Percentiles rank a stretch among this genome's conserved stretches.
Evolutionary conservation across 2,888 invertebrate genomes (phyloP).

Genomic region (Volucella inflata): DNA sequence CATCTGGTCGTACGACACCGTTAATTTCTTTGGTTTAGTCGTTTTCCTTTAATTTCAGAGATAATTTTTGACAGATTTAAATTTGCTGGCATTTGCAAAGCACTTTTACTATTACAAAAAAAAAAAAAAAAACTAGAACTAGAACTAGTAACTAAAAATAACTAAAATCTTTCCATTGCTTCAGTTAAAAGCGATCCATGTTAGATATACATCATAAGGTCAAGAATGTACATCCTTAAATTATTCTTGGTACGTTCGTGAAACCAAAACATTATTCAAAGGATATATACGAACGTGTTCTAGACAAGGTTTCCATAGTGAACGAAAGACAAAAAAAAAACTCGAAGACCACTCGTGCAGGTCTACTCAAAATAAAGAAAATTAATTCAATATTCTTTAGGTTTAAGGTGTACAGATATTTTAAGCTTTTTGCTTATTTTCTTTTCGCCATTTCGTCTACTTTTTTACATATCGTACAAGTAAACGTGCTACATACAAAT

Average conservation of each 20-base stretch:
- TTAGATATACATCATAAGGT: conserved; percentile 66
- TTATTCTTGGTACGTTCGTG: conserved; percentile 38
- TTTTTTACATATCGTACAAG: not conserved
- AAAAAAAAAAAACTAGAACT: not conserved
- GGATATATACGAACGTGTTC: not conserved
- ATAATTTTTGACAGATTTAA: not conserved
- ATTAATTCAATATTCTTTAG: conserved; percentile 61
- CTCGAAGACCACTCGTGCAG: too few species aligned
- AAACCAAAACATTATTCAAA: conserved; percentile 2
- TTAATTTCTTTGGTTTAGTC: not conserved
- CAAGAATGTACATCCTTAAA: conserved; percentile 37
- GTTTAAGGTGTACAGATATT: conserved; percentile 55
- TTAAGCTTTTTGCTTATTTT: conserved; percentile 27
- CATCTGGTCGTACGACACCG: too few species aligned
- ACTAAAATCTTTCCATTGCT: not conserved
- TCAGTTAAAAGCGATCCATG: conserved; percentile 29
- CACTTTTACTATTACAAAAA: conserved; percentile 15
- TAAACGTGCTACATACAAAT: not conserved
- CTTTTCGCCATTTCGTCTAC: conserved; percentile 12
- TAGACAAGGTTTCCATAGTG: not conserved
- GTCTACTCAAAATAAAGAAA: conserved; percentile 57
- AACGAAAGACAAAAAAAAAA: not conserved
- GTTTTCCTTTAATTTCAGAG: not conserved
- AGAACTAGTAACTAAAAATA: conserved; percentile 43
- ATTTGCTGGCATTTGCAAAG: not conserved